A percentile compares a stretch with the other conserved stretches of the same genome.
Conservation (phyloP, 2,888 invertebrate genomes). For the Phyllotreta cruciferae region DNA sequence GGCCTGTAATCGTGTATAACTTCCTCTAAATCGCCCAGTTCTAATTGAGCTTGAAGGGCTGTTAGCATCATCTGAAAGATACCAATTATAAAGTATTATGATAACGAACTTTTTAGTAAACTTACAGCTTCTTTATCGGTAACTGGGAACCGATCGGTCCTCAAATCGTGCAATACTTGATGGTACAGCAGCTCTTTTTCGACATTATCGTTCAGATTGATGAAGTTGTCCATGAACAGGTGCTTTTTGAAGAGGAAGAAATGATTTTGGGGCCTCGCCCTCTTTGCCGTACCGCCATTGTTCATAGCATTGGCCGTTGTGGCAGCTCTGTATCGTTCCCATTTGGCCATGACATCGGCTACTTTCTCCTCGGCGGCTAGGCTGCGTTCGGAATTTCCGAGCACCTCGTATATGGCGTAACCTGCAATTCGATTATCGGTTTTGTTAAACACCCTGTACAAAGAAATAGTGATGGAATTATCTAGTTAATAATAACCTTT, state of each 20-base stretch:
- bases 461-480: neutral
- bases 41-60: constrained; percentile 91
- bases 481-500: constrained; percentile 54
- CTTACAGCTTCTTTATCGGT: constrained; percentile 93
- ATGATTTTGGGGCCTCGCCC: constrained; percentile 65
- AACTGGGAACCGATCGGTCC: constrained; percentile 90
- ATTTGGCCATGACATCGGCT: constrained; percentile 93
- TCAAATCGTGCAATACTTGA: constrained; percentile 88
- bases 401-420: constrained; percentile 91
- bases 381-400: constrained; percentile 86
- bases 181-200: constrained; percentile 94
- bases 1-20: constrained; percentile 69
- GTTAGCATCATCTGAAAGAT: constrained; percentile 84
- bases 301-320: constrained; percentile 64
- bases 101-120: constrained; percentile 42
- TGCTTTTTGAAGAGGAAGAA: constrained; percentile 83
- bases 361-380: constrained; percentile 86
- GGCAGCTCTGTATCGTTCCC: constrained; percentile 84
- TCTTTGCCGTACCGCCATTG: constrained; percentile 54
- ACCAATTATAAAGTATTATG: constrained; percentile 3
- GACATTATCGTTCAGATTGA: constrained; percentile 82
- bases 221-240: constrained; percentile 79
- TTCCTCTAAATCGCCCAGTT: constrained; percentile 83
- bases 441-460: neutral
- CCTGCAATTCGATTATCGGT: constrained; percentile 62